These are phyloP conservation scores for Bufo gargarizans DNA, from an alignment of 2,113 vertebrate species.

Conservation along the genomic window DNA sequence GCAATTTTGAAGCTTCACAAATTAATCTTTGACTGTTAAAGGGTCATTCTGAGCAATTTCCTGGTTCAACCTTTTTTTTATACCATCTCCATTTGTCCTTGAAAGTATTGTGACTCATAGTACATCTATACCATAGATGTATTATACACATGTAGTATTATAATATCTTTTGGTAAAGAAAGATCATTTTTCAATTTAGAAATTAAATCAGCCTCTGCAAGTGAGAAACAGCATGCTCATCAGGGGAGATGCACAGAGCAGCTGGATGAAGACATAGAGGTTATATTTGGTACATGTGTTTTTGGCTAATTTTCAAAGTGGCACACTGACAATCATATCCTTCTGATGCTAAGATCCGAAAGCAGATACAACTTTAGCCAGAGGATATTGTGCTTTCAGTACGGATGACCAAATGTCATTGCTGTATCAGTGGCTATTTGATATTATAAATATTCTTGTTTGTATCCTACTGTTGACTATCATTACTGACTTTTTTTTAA, in stretches of 20 bases:
- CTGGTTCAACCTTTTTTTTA: not conserved
- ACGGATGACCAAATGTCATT: not conserved
- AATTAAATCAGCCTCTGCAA: constrained; percentile 9
- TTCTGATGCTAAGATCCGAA: constrained; percentile 14
- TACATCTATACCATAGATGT: not conserved
- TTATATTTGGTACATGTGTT: constrained; percentile 33
- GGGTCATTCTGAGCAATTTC: not conserved
- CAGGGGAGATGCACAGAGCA: not conserved
- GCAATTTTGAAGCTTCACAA: constrained; percentile 34
- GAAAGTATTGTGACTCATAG: not conserved
- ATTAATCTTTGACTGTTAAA: constrained; percentile 18
- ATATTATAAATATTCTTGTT: not conserved
- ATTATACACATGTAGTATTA: not conserved
- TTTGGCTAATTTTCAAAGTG: constrained; percentile 38
- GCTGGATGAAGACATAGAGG: constrained; percentile 19
- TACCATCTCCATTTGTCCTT: not conserved
- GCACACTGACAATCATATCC: constrained; percentile 27
- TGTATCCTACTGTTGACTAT: not conserved
- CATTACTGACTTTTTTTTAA: not conserved
- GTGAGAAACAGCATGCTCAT: constrained; percentile 18
- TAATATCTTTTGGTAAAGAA: not conserved
- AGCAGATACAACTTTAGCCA: constrained; percentile 6
- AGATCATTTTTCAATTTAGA: not conserved
- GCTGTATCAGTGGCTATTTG: not conserved
- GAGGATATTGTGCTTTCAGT: constrained; percentile 13